These are phyloP conservation scores for Tachina grossa DNA, from an alignment of 2,888 invertebrate species.

Conservation along the genomic window DNA sequence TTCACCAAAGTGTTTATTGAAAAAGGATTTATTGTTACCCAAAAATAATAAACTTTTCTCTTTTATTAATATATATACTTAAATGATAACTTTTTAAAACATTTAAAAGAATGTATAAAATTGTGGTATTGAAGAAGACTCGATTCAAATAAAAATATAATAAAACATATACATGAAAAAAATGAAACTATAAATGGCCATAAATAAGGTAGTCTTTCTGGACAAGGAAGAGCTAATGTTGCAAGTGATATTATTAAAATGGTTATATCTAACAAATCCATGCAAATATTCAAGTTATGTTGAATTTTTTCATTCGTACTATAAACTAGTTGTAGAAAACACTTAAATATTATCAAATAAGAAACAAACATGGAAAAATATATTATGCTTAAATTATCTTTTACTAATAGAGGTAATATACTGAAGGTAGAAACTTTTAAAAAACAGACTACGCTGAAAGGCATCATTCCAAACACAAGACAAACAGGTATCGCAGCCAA, in stretches of 20 bases:
- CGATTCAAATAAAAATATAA: conserved; percentile 26
- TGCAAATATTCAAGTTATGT: conserved; percentile 5
- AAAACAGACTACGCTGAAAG: conserved; percentile 50
- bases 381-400: conserved; percentile 42
- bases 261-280: conserved; percentile 45
- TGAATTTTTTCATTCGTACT: conserved; percentile 27
- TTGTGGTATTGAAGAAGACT: conserved; percentile 10
- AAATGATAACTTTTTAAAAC: neutral
- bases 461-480: conserved; percentile 44
- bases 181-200: conserved; percentile 62
- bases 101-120: neutral
- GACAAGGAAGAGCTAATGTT: conserved; percentile 41
- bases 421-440: conserved; percentile 61
- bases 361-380: conserved; percentile 54
- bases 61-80: conserved; percentile 1
- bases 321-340: conserved; percentile 39
- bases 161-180: conserved; percentile 48
- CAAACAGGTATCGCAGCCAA: conserved; percentile 55
- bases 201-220: conserved; percentile 52
- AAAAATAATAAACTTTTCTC: too few species aligned
- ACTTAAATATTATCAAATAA: conserved; percentile 43
- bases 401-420: conserved; percentile 55
- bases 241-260: conserved; percentile 46
- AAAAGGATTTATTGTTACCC: too few species aligned
- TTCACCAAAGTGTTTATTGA: too few species aligned